Evolutionary conservation across 2,797 vertebrate genomes (phyloP), one percentile per base, ranked within the genome.

Genomic region (Amniataba percoides): DNA sequence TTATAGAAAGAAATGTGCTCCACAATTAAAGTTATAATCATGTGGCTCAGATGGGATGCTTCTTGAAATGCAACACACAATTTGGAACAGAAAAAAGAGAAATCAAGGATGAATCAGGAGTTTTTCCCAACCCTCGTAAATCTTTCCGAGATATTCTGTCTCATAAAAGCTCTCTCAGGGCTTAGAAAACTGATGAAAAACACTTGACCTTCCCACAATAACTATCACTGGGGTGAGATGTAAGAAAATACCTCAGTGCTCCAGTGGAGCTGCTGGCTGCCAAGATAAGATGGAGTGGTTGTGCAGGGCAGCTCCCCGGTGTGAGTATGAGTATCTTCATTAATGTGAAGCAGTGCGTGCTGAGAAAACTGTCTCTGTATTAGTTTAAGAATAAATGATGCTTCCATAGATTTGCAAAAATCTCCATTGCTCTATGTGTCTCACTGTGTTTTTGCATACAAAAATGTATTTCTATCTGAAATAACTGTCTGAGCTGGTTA

Each of bases 321-420:
- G 45, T 72, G 55, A 72, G 60, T 69, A 56, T 56, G 43, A 71
- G 40, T 27, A 69, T 59, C 46, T 59, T 70, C 46, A 72, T 77
- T 74, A 60, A 74, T 74, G 61, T 69, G 25, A 59, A 60, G 15
- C 9, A 46, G 34, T 14, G 18, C 55, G 25, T 3, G 15, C 39
- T 58, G 39, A 63, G 23, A 42, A 69, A 69, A 72, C 11, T 58
- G 19, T 21, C 21, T 60, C 51, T 68, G 39, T 34, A 15, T 21
- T 34, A 1, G 2, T 31, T 63, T 67, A 45, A 60, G 59, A 63
- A 66, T 60, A 68, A 71, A 71, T 13, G 43, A 14, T 46, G 46
- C 49, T 36, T 49, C 36, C 39, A 63, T 52, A 34, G 9, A 46
- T 70, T 70, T 11, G 64, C 34, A 77, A n/a, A 65, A 65, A 61